Base-by-base conservation (phyloP, 2,888 invertebrate species). In the Caprella mutica region DNA sequence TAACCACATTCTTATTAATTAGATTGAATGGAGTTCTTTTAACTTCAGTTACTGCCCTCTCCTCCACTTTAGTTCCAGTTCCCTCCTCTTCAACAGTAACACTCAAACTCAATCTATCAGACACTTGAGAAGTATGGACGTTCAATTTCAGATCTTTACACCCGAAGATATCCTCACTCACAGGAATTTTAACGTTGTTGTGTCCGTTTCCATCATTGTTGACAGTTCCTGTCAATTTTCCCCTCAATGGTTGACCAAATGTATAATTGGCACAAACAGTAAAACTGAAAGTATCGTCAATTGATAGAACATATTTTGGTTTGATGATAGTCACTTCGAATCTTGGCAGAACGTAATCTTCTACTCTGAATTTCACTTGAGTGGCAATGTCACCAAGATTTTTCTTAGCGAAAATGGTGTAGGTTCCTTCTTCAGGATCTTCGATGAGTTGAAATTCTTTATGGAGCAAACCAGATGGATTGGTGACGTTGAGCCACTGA, bases 381-480 rank as follows among this genome's bases (percentile, higher is more conserved):
- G 19, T 19, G 19, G 40, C 29, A 3, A 29, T 2, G 5, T 29
- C 46, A 2, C 51, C 42, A n/a, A 24, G 9, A 1, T 40, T 3
- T 2, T 46, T 29, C 35, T 27, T 39, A 23, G 56, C 35, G 24
- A 33, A 23, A 33, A 60, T 56, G 24, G 6, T 29, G 53, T 60
- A 60, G 3, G 33, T 19, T 14, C 60, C 60, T n/a, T 62, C 38
- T 21, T 62, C 59, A 1, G 70, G 70, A 42, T 71, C 69, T 43
- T 66, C 66, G 23, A 69, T 68, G 67, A 77, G 61, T 69, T 77
- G 67, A 73, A 81, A 68, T 2, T 71, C 66, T 67, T 75, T 66
- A 73, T 82, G 82, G 0, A 77, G 77, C 51, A 84, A 71, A 3
- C 84, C 84, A 23, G 78, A 73, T 59, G 80, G 74, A 0, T 80